Evolutionary conservation across 2,888 invertebrate species (phyloP), one percentile per base, ranked within the genome.

Genomic region (Drosophila neonasuta): DNA sequence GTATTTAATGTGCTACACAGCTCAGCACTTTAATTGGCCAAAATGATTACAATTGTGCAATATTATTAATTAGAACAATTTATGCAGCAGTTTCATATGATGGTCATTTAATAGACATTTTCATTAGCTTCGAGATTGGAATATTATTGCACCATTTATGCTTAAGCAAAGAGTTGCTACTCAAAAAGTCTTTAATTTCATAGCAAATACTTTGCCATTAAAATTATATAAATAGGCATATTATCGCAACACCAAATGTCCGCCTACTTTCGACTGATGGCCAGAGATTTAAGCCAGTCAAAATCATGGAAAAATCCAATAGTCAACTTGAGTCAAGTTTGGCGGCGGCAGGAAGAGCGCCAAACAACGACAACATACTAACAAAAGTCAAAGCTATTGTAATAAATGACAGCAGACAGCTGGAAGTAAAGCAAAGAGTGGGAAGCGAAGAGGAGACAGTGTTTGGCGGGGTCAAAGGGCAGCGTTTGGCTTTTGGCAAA

Each of bases 381-480:
- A 86, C 85, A 88, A 80, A 88, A 88, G 89, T 89, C 86, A 88
- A 88, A 87, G 82, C 86, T 86, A 90, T 89, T 89, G 86, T 90
- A 89, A 90, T 90, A 90, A 90, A 90, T 90, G 89, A 89, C 89
- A 88, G 88, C 87, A 87, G 86, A 87, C 89, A 88, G 86, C 86
- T 85, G 77, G 71, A 76, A 75, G 75, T 64, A 74, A 64, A 66
- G 66, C 56, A 30, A 24, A 48, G 45, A 58, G 48, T 59, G 44
- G 54, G 60, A 17, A 30, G 34, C 44, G 46, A 8, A 34, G 13
- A 17, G 17, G 51, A 30, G 36, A 24, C 17, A 30, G 32, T 32
- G 32, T 61, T 59, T 34, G 60, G 50, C 45, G 55, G 73, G 55
- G 51, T 51, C 64, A 58, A 68, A 64, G 61, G 66, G 64, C 70